Conservation (phyloP, 2,797 vertebrate genomes). For the Alosa sapidissima region DNA sequence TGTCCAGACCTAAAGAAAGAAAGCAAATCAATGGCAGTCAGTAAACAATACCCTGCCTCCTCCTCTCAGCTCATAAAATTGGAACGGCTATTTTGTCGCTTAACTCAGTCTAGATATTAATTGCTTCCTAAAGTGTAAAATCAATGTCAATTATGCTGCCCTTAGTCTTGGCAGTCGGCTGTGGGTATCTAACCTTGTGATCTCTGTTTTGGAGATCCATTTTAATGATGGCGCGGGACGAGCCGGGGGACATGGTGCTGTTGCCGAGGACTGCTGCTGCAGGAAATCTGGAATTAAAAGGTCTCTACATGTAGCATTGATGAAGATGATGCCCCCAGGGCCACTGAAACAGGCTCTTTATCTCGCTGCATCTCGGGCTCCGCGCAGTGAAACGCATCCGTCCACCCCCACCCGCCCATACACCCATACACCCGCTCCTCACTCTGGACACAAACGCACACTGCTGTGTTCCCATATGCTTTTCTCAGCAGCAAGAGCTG, state of each 20-base stretch:
- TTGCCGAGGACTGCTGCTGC: slow-evolving; percentile 52
- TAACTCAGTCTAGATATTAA: slow-evolving; percentile 68
- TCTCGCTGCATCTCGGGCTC: not conserved
- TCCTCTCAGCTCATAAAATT: slow-evolving; percentile 52
- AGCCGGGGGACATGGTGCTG: slow-evolving; percentile 55
- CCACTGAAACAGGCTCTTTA: slow-evolving; percentile 4
- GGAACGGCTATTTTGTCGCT: slow-evolving; percentile 58
- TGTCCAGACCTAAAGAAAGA: not conserved
- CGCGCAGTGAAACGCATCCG: not conserved
- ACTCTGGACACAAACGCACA: not conserved
- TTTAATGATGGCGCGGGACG: slow-evolving; percentile 55
- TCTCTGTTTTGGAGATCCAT: slow-evolving; percentile 60
- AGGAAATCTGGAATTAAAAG: slow-evolving; percentile 66
- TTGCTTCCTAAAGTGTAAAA: slow-evolving; percentile 70
- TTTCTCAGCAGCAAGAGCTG: slow-evolving; percentile 46
- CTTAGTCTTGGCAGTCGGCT: slow-evolving; percentile 44
- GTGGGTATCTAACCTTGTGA: slow-evolving; percentile 61
- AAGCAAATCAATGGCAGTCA: slow-evolving; percentile 33
- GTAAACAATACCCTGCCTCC: slow-evolving; percentile 61
- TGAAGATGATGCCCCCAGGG: slow-evolving; percentile 68
- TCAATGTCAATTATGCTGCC: slow-evolving; percentile 68
- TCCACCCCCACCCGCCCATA: not conserved
- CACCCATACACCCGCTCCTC: not conserved
- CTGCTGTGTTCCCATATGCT: slow-evolving; percentile 29
- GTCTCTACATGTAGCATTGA: slow-evolving; percentile 60